phyloP scores from a whole-genome alignment of 2,797 vertebrate genomes.

The Pseudocheirus occidentalis region DNA sequence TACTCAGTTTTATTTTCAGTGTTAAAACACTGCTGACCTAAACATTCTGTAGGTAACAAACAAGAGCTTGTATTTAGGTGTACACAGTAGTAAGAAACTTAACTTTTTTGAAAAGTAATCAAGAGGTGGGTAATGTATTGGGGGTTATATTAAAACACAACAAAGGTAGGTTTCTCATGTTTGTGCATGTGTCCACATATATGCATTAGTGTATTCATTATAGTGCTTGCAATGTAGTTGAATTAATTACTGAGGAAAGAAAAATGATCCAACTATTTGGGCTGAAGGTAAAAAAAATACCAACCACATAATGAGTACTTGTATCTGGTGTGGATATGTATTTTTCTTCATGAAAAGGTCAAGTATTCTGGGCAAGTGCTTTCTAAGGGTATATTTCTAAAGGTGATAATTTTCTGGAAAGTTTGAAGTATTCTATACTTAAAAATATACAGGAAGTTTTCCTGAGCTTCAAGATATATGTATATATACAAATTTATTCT shows the following conservation, averaged over 20 bases:
- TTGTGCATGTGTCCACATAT: not conserved
- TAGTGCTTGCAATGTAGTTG: not conserved
- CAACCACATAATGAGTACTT: slow-evolving; percentile 27
- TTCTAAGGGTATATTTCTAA: slow-evolving; percentile 35
- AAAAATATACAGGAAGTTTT: slow-evolving; percentile 49
- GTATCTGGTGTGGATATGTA: not conserved
- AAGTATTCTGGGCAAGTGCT: slow-evolving; percentile 4
- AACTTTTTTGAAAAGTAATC: slow-evolving; percentile 7
- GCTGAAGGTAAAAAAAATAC: not conserved
- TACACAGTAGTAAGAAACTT: slow-evolving; percentile 11
- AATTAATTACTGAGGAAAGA: not conserved
- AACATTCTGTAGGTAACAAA: slow-evolving; percentile 41
- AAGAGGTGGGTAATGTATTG: not conserved
- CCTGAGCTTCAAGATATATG: slow-evolving; percentile 42
- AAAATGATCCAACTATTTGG: not conserved
- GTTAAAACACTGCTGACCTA: slow-evolving; percentile 46
- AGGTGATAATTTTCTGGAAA: slow-evolving; percentile 13
- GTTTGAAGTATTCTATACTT: not conserved
- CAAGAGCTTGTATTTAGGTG: not conserved
- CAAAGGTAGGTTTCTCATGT: no score
- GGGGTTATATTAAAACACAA: no score
- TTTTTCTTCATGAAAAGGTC: slow-evolving; percentile 17
- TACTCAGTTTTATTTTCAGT: slow-evolving; percentile 36
- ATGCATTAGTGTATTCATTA: slow-evolving; percentile 6
- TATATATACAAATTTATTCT: slow-evolving; percentile 22